Evolutionary conservation across 2,113 vertebrate species (phyloP), one percentile per base, ranked within the genome.

Genomic region (Drymodes brunneopygia): DNA sequence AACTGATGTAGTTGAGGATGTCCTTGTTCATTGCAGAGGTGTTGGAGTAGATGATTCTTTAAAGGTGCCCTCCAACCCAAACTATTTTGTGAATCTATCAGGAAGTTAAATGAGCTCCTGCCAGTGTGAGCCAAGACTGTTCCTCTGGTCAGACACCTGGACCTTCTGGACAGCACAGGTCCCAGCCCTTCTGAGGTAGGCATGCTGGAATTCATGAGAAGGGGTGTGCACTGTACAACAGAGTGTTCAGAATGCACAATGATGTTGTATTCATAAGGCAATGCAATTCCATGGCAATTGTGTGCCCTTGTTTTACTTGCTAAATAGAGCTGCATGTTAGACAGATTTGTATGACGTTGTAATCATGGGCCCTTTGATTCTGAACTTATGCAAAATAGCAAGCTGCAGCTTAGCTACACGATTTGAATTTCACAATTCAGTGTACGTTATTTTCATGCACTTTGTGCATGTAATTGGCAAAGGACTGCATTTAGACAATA

Each of bases 41-140:
- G 1, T 31, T 44, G 6, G 29, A 48, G 10, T 22, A 72, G 19
- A 19, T 40, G 7, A 29, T 9, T 19, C 7, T 45, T 40, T 86
- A 45, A 64, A 56, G 12, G 17, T n/a, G 2, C 11, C 9, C 35
- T 45, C 50, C 12, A 61, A 40, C 3, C 2, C 12, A 57, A 60
- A 33, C 10, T 40, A 5, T 75, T 35, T 9, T 31, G 13, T 20
- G 15, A 48, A 27, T 62, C 20, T 35, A 28, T 22, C 20, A 57
- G 33, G 10, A 84, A 81, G 3, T 3, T 62, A n/a, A 89, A 29
- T n/a, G 31, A 56, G 3, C 1, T 69, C 19, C 79, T 11, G 24
- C 6, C 29, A 1, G 2, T 14, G 15, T 11, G 1, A 64, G 1
- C 6, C 31, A 36, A 11, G 27, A 22, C 24, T 44, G 3, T 56